Conservation (phyloP, 1,140 invertebrate species). For the Zaprionus gabonicus region DNA sequence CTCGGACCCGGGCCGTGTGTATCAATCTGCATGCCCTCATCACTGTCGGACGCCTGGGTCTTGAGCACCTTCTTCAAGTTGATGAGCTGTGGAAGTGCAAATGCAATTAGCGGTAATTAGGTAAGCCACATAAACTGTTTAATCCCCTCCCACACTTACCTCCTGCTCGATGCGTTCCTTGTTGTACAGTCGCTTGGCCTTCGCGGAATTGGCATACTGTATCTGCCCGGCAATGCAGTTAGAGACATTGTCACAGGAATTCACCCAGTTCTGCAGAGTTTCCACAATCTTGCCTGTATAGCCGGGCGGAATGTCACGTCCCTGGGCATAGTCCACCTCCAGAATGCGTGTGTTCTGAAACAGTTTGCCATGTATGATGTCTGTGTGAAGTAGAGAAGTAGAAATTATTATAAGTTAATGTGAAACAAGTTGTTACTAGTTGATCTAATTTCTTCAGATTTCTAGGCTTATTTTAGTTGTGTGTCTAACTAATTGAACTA, state of each 20-base stretch:
- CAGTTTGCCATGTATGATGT: slow-evolving; percentile 98
- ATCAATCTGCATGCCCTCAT: slow-evolving; percentile 87
- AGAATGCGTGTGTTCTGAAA: slow-evolving; percentile 97
- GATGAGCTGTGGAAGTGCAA: slow-evolving; percentile 86
- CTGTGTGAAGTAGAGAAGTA: slow-evolving; percentile 84
- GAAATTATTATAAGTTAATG: background rate
- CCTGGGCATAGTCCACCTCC: slow-evolving; percentile 97
- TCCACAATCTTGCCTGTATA: slow-evolving; percentile 91
- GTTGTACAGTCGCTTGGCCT: slow-evolving; percentile 91
- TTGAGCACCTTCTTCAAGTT: slow-evolving; percentile 94
- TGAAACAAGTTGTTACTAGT: background rate
- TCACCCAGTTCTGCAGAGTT: slow-evolving; percentile 95
- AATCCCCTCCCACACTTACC: slow-evolving; percentile 85
- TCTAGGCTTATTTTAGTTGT: too few species aligned
- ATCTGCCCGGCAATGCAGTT: slow-evolving; percentile 96
- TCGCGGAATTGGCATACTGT: slow-evolving; percentile 92
- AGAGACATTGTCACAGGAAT: slow-evolving; percentile 95
- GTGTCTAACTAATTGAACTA: too few species aligned
- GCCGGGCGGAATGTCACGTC: slow-evolving; percentile 94
- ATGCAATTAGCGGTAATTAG: background rate
- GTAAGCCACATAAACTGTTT: background rate
- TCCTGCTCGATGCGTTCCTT: slow-evolving; percentile 94
- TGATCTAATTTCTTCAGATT: background rate
- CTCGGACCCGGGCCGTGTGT: slow-evolving; percentile 82
- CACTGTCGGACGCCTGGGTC: slow-evolving; percentile 88